These are phyloP conservation scores for Perodicticus potto DNA, from an alignment of 2,797 vertebrate genomes.

Conservation along the genomic window DNA sequence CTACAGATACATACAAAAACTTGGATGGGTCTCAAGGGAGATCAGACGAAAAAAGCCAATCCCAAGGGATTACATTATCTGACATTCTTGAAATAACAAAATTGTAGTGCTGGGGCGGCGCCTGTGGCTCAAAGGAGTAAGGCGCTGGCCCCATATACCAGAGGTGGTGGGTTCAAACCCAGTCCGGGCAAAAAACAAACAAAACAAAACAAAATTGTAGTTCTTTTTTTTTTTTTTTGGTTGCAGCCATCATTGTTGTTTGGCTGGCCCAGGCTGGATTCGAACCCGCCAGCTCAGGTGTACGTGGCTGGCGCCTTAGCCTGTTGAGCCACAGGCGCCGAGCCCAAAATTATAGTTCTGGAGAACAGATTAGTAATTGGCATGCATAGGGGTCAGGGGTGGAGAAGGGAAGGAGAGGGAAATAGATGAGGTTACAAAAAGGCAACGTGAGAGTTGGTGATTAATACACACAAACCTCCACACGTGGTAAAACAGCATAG, in stretches of 20 bases:
- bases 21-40: neutral
- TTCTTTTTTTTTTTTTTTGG: too few species aligned
- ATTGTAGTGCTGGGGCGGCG: neutral
- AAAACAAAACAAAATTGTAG: neutral
- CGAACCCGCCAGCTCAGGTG: too few species aligned
- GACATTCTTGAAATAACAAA: neutral
- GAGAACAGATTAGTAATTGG: neutral
- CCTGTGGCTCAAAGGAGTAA: too few species aligned
- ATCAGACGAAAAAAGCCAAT: neutral
- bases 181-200: neutral
- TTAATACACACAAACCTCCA: neutral
- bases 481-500: neutral
- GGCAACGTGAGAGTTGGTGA: neutral
- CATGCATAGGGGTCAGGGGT: neutral
- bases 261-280: too few species aligned
- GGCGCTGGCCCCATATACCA: too few species aligned
- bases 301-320: too few species aligned
- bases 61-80: neutral
- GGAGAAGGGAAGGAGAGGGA: neutral
- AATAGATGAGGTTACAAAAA: neutral
- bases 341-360: neutral
- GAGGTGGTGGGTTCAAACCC: too few species aligned
- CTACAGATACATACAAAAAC: neutral
- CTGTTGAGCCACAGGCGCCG: too few species aligned
- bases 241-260: too few species aligned